Conservation (phyloP, 2,888 invertebrate species). For the Neocrepidodera transversa region DNA sequence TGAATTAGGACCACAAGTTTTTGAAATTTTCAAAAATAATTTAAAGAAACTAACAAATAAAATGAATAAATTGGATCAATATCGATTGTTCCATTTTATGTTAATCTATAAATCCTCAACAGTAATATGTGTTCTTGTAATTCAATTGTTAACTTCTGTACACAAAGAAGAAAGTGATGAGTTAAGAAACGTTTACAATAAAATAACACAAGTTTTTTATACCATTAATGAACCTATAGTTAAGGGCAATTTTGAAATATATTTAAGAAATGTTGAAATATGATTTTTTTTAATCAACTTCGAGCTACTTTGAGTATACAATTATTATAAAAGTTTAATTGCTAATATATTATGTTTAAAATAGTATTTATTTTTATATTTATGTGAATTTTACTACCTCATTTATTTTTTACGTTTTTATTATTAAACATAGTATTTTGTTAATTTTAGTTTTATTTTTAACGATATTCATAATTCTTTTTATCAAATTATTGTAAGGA, state of each 20-base stretch:
- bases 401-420: no score
- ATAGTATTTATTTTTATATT: no score
- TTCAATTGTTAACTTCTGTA: conserved; percentile 19
- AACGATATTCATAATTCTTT: no score
- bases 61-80: not conserved
- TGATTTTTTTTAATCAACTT: no score
- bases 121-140: conserved; percentile 9
- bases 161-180: not conserved
- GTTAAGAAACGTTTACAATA: not conserved
- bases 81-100: conserved; percentile 16
- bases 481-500: no score
- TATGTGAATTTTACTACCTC: no score
- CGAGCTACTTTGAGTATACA: no score
- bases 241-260: conserved; percentile 13
- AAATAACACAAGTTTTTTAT: conserved; percentile 7
- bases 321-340: no score
- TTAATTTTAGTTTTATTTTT: no score
- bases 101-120: conserved; percentile 4
- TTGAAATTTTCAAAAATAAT: conserved; percentile 13
- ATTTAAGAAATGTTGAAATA: no score
- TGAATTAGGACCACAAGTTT: conserved; percentile 17
- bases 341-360: no score
- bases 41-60: not conserved
- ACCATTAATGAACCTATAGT: conserved; percentile 6
- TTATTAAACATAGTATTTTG: no score